Percentiles rank a stretch among this genome's conserved stretches.
Evolutionary conservation across 2,888 invertebrate species (phyloP).

Genomic region (Epistrophella euchroma): DNA sequence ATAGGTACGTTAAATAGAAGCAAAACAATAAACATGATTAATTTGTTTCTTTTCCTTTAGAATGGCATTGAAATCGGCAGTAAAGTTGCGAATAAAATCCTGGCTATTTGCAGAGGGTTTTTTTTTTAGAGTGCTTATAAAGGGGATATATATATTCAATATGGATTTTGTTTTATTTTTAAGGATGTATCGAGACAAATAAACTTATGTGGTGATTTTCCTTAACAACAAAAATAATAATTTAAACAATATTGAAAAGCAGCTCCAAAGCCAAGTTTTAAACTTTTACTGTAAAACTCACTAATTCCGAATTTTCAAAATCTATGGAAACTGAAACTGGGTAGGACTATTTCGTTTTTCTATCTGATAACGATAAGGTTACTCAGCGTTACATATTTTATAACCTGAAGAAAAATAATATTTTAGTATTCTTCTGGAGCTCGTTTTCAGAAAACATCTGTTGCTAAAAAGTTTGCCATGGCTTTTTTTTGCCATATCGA

Average conservation of each 20-base stretch:
- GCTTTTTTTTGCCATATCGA: too few species aligned
- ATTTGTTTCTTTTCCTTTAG: conserved; percentile 17
- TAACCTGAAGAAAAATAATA: not conserved
- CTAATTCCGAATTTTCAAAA: not conserved
- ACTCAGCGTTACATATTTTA: not conserved
- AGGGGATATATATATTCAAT: not conserved
- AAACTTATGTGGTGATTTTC: not conserved
- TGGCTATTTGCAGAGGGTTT: not conserved
- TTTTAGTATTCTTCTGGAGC: not conserved
- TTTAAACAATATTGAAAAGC: too few species aligned
- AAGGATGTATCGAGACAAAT: not conserved
- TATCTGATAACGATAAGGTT: not conserved
- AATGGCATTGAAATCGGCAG: conserved; percentile 21
- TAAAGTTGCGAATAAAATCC: conserved; percentile 24
- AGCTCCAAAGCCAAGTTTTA: not conserved
- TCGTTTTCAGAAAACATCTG: conserved; percentile 6
- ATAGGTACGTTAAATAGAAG: conserved; percentile 6
- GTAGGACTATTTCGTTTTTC: not conserved
- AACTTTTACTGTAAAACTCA: not conserved
- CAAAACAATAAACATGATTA: conserved; percentile 41
- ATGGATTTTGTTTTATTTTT: not conserved
- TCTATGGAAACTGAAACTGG: not conserved
- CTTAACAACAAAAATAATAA: not conserved
- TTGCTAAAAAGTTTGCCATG: not conserved
- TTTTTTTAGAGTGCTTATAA: not conserved